Base-by-base conservation (phyloP, 2,797 vertebrate genomes). In the Sebastes hubbsi region DNA sequence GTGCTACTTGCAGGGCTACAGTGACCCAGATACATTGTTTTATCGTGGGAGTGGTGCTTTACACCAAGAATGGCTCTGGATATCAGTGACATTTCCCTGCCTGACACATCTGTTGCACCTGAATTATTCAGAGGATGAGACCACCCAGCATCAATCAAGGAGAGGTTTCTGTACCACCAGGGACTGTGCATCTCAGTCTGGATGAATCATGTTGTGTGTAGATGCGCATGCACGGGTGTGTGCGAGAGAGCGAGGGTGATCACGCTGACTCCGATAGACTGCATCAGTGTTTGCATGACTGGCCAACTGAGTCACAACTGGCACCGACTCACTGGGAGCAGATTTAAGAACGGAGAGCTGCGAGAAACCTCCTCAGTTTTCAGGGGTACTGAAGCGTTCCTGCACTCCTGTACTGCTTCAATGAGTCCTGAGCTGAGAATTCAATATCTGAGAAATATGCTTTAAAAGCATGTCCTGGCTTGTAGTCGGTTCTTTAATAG, bases 11-110 rank as follows among this genome's bases (percentile, higher is more conserved):
- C 85, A 82, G 77, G 87, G 75, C 86, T 72, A 85, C 75, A 74
- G 73, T 94, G 94, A 94, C 94, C 94, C 92, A 95, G 92, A 92
- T 94, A 92, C 83, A 88, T 89, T 90, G 89, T 86, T 89, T 87
- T 73, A 85, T 87, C 73, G 6, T 81, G 92, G 86, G 90, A 90
- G 88, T 81, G 86, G 78, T 69, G 87, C 89, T 90, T 85, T 59
- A 90, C 86, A 91, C 76, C 29, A 82, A 89, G 87, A 90, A 86
- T 72, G 82, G 87, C 71, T 64, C 84, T 88, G 77, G 90, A 92
- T 94, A 94, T 93, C 91, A 76, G 85, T 94, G 91, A 94, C 92
- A 94, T 91, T 91, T 91, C 70, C 77, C 85, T 84, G 85, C 88
- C 88, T 88, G 83, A 87, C 82, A 78, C 93, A 87, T 94, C 94